Percentiles rank a stretch among this genome's conserved stretches.
Conservation (phyloP, 2,888 invertebrate genomes). For the Peribatodes rhomboidaria region DNA sequence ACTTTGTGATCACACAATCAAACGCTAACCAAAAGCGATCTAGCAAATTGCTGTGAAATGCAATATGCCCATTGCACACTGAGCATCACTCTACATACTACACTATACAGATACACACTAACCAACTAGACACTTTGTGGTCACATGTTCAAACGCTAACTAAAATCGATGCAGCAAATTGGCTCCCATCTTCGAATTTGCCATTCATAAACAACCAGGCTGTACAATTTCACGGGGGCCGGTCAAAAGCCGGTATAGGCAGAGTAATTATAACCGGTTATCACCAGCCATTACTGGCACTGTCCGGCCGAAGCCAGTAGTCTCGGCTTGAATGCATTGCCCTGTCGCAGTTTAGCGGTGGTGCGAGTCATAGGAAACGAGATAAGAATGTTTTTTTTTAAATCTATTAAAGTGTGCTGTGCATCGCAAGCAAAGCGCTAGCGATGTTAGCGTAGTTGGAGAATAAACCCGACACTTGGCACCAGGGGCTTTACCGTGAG, state of each 20-base stretch:
- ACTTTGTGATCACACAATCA: too few species aligned
- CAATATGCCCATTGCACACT: too few species aligned
- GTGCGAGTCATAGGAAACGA: constrained; percentile 27
- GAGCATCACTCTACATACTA: too few species aligned
- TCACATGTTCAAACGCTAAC: not conserved
- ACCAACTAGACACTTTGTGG: not conserved
- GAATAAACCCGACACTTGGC: too few species aligned
- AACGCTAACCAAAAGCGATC: too few species aligned
- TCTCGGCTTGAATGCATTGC: constrained; percentile 48
- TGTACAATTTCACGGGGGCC: constrained; percentile 49
- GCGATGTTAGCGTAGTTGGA: too few species aligned
- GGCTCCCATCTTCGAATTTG: constrained; percentile 5
- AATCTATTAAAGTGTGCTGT: too few species aligned
- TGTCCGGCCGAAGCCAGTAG: constrained; percentile 56
- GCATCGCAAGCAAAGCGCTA: too few species aligned
- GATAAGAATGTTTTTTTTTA: too few species aligned
- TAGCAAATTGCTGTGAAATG: too few species aligned
- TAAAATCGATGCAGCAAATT: not conserved
- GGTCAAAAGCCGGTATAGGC: constrained; percentile 54
- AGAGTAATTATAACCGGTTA: constrained; percentile 69
- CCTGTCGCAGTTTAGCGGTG: constrained; percentile 47
- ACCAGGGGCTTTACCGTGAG: too few species aligned
- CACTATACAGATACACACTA: too few species aligned
- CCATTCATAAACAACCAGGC: constrained; percentile 11
- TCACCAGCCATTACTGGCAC: constrained; percentile 61